Evolutionary conservation across 2,888 invertebrate genomes (phyloP), one percentile per base, ranked within the genome.

Genomic region (Drosophila mimica): DNA sequence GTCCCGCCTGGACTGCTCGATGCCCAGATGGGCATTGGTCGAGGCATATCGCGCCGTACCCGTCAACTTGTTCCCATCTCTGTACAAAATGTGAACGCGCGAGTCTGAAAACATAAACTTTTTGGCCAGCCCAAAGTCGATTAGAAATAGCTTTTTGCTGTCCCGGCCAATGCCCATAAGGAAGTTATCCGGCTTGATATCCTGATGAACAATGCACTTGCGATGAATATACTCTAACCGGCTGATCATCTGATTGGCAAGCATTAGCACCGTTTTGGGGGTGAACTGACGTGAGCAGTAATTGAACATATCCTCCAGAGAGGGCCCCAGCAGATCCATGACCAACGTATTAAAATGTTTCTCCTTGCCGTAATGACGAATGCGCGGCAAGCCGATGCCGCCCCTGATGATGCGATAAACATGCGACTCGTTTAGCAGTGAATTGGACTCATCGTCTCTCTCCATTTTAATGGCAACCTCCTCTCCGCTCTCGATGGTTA

Each of bases 1-100:
- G 11, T 49, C 28, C 17, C 49, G 49, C 25, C 5, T 8, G 8
- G 28, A 28, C 28, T 1, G 28, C 25, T 5, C 9, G 28, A 1
- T 6, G 49, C 28, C 49, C 17, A 8, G 1, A 9, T 28, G 28
- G 15, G 28, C 9, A 1, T 17, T 2, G 28, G 28, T 49, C 28
- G 48, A 28, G 17, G 48, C 48, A 49, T 5, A 48, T 0, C 15
- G 2, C 4, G 9, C 13, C 17, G 48, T 28, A 17, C 48, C 28
- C 48, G 28, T 5, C 11, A 20, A 6, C 1, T 2, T 3, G 1
- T 13, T 11, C 2, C 0, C 20, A 3, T 0, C 2, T 5, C 5
- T 0, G 43, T 3, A 13, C 0, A 11, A 13, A 2, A 20, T 17
- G 28, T 13, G 20, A 7, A 1, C 0, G n/a, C 0, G 2, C n/a